phyloP scores from a whole-genome alignment of 2,113 vertebrate genomes.

The Bambusicola thoracicus region DNA sequence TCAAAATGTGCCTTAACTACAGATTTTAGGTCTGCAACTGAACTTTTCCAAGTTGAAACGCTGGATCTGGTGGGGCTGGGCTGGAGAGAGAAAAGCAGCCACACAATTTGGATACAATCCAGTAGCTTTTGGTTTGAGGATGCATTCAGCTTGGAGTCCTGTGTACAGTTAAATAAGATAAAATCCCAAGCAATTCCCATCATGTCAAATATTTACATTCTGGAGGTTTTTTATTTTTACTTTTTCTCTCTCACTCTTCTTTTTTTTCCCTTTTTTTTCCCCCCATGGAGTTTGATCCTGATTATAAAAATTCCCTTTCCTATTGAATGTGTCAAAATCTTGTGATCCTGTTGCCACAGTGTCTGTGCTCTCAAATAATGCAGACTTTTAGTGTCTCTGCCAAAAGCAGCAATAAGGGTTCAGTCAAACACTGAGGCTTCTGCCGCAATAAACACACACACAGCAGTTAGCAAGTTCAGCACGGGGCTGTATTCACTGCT shows the following conservation, averaged over 20 bases:
- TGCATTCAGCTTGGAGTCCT: slow-evolving; percentile 35
- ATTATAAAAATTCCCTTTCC: neutral
- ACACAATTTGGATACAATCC: slow-evolving; percentile 29
- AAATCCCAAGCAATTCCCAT: slow-evolving; percentile 11
- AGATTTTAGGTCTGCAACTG: neutral
- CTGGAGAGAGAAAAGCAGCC: slow-evolving; percentile 3
- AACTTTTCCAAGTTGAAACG: slow-evolving; percentile 10
- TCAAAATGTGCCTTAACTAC: neutral
- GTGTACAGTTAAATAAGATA: neutral
- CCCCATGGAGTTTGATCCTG: neutral
- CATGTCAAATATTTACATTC: slow-evolving; percentile 4
- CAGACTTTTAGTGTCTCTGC: slow-evolving; percentile 16
- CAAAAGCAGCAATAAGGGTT: slow-evolving; percentile 44
- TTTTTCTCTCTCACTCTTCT: fast-evolving
- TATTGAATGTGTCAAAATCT: slow-evolving; percentile 26
- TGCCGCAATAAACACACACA: slow-evolving; percentile 24
- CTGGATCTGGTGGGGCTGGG: neutral
- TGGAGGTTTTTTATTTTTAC: neutral
- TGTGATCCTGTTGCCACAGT: slow-evolving; percentile 25
- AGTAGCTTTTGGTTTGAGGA: slow-evolving; percentile 39
- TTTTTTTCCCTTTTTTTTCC: too few relatives aligned
- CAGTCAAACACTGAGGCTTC: neutral
- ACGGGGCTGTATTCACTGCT: neutral
- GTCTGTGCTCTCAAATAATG: slow-evolving; percentile 52
- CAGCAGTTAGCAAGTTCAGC: neutral